Conservation (phyloP, 2,113 vertebrate species). For the Ctenomys sociabilis region DNA sequence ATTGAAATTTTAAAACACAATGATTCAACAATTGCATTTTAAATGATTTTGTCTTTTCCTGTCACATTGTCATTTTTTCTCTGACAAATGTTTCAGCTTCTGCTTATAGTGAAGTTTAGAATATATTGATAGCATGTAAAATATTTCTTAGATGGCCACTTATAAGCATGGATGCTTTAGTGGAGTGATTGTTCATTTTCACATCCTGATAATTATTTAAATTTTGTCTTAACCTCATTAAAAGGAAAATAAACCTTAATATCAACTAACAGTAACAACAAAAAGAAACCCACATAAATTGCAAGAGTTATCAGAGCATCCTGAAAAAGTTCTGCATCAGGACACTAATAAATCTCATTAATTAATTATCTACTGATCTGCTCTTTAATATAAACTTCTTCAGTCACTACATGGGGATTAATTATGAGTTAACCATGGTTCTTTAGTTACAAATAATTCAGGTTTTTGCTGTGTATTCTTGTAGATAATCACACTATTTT, state of each 20-base stretch:
- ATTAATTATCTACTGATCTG: not conserved
- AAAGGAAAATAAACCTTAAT: too few relatives aligned
- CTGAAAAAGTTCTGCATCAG: not conserved
- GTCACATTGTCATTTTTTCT: not conserved
- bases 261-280: too few relatives aligned
- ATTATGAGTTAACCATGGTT: not conserved
- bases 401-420: not conserved
- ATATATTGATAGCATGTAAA: too few relatives aligned
- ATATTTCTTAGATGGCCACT: too few relatives aligned
- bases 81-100: not conserved
- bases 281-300: not conserved
- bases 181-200: too few relatives aligned
- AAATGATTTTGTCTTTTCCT: not conserved
- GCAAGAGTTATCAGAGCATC: not conserved
- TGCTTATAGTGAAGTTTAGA: not conserved
- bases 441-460: constrained; percentile 18
- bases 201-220: too few relatives aligned
- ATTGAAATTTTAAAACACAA: not conserved
- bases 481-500: constrained; percentile 22
- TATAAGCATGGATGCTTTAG: too few relatives aligned
- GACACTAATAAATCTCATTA: not conserved
- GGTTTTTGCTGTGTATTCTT: not conserved
- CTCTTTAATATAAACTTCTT: not conserved
- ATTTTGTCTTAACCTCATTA: too few relatives aligned
- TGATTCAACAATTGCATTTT: not conserved